Evolutionary conservation across 2,797 vertebrate genomes (phyloP).

Genomic region (Chelonia mydas): DNA sequence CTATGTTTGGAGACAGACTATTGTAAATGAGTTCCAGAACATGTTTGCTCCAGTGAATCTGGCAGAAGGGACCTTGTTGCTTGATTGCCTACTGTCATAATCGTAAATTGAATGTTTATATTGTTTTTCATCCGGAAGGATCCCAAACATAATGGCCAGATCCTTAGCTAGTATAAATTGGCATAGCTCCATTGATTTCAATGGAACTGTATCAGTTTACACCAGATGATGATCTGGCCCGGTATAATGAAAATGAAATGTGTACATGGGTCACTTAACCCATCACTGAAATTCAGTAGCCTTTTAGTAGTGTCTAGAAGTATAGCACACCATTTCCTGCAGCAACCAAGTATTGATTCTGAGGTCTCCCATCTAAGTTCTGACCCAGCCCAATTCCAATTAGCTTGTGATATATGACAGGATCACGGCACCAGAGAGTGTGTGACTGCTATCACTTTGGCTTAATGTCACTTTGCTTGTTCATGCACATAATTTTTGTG

Average conservation of each 20-base stretch:
- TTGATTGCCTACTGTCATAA: fast-evolving
- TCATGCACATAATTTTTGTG: slow-evolving; percentile 22
- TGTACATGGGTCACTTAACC: background rate
- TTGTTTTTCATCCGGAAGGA: fast-evolving
- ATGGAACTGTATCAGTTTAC: background rate
- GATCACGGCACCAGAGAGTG: background rate
- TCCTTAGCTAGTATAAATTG: background rate
- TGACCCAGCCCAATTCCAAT: background rate
- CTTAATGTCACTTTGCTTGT: slow-evolving; percentile 35
- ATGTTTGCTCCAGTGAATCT: background rate
- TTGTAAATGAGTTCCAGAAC: background rate
- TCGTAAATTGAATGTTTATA: background rate
- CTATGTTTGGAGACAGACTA: background rate
- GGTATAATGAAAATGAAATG: background rate
- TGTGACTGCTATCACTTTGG: slow-evolving; percentile 9
- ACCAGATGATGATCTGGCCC: background rate
- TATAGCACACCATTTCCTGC: background rate
- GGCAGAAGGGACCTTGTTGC: background rate
- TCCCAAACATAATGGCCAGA: background rate
- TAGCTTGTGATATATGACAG: background rate
- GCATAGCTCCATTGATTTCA: slow-evolving; percentile 1
- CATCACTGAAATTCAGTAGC: background rate
- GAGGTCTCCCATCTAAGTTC: background rate
- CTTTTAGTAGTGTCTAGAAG: background rate
- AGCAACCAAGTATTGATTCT: background rate